A percentile compares a stretch with the other conserved stretches of the same genome.
phyloP scores from a whole-genome alignment of 2,113 vertebrate genomes.

The Salvator merianae region DNA sequence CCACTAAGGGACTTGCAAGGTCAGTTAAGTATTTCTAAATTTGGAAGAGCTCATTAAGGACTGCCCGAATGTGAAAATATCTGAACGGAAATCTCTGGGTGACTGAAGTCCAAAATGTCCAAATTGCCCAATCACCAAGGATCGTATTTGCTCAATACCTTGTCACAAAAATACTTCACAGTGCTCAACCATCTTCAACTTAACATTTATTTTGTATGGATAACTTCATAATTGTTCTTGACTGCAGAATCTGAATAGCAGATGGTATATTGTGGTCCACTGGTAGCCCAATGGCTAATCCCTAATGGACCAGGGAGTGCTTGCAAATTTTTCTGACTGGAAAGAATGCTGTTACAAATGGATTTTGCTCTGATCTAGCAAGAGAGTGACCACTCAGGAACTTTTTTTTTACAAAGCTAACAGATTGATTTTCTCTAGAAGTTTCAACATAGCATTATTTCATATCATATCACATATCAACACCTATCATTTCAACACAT shows the following conservation, averaged over 20 bases:
- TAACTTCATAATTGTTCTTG: neutral
- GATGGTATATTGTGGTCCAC: too few species aligned
- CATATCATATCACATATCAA: too few species aligned
- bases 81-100: neutral
- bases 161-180: neutral
- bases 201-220: neutral
- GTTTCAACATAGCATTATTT: too few species aligned
- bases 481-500: too few species aligned
- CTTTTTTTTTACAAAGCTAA: too few species aligned
- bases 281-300: neutral
- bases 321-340: neutral
- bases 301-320: neutral
- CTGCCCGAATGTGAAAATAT: neutral
- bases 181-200: neutral
- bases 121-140: neutral
- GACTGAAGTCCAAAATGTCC: neutral
- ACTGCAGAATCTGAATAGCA: neutral
- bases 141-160: neutral
- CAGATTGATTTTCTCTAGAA: too few species aligned
- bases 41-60: constrained; percentile 28
- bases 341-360: neutral
- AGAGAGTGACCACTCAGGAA: too few species aligned
- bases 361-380: neutral
- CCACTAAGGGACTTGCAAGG: neutral
- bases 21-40: constrained; percentile 22